A percentile compares a stretch with the other conserved stretches of the same genome.
Conservation (phyloP, 2,888 invertebrate genomes). For the Amphiduros pacificus region DNA sequence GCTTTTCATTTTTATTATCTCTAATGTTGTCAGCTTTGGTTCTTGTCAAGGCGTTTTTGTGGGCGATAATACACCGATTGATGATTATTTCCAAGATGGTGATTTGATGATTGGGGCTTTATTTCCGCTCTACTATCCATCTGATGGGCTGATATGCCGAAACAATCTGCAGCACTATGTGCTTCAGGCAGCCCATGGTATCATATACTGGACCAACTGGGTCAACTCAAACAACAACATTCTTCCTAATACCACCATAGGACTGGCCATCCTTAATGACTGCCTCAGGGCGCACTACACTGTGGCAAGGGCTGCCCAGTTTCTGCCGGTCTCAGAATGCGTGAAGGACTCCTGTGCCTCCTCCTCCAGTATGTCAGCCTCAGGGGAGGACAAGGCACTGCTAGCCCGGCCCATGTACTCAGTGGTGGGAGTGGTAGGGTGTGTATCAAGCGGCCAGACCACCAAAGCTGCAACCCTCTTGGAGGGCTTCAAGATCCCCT, state of each 20-base stretch:
- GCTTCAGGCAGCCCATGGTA: too few species aligned
- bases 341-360: background rate
- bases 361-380: too few species aligned
- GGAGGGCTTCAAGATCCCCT: conserved; percentile 5
- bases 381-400: too few species aligned
- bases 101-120: conserved; percentile 7
- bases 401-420: background rate
- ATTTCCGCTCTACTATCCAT: background rate
- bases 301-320: background rate
- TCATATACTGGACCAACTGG: too few species aligned
- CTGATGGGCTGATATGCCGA: background rate
- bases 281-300: background rate
- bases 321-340: conserved; percentile 1
- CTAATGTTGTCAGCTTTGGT: too few species aligned
- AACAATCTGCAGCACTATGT: background rate
- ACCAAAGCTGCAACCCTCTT: background rate
- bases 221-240: too few species aligned
- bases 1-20: too few species aligned
- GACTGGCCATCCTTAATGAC: conserved; percentile 7
- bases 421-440: background rate
- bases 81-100: background rate
- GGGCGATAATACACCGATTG: too few species aligned
- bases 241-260: conserved; percentile 10
- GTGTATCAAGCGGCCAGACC: background rate
- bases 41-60: too few species aligned